Conservation (phyloP, 92 coral and sea anemone species). For the Epizoanthus scotinus region DNA sequence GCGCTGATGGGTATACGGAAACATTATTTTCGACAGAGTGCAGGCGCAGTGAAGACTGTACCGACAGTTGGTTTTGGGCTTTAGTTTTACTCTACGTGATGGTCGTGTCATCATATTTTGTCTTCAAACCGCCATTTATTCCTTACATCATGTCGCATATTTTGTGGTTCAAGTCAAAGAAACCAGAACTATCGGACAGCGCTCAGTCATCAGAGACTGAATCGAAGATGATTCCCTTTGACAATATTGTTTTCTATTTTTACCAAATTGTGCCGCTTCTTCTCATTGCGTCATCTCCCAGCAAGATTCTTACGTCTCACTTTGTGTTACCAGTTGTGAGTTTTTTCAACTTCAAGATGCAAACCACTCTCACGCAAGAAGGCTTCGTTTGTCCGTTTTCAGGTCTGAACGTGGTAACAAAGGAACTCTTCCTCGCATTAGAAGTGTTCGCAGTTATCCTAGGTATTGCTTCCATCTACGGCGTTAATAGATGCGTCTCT, state of each 20-base stretch:
- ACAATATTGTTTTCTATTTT: constrained; percentile 71
- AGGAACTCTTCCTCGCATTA: constrained; percentile 50
- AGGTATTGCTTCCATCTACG: constrained; percentile 38
- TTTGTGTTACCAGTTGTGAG: constrained; percentile 22
- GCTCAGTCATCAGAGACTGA: constrained; percentile 4
- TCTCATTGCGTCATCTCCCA: constrained; percentile 46
- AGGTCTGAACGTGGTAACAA: constrained; percentile 53
- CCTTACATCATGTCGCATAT: constrained; percentile 42
- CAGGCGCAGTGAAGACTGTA: constrained; percentile 49
- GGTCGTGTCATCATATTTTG: constrained; percentile 46
- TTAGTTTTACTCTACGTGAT: constrained; percentile 43
- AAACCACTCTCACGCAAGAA: constrained; percentile 7
- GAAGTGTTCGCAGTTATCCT: constrained; percentile 50
- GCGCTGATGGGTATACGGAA: constrained; percentile 68
- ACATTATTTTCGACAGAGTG: constrained; percentile 61
- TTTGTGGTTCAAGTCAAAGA: constrained; percentile 56
- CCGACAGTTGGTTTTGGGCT: constrained; percentile 74
- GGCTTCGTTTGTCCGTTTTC: constrained; percentile 66
- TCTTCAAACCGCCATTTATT: constrained; percentile 59
- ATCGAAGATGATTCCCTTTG: background rate
- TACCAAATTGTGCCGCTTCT: constrained; percentile 65
- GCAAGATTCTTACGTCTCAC: constrained; percentile 18
- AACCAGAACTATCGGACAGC: background rate
- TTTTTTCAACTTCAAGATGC: constrained; percentile 46
- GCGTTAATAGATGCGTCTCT: constrained; percentile 21